Conservation (phyloP, 2,113 vertebrate species). For the Orthonyx spaldingii region DNA sequence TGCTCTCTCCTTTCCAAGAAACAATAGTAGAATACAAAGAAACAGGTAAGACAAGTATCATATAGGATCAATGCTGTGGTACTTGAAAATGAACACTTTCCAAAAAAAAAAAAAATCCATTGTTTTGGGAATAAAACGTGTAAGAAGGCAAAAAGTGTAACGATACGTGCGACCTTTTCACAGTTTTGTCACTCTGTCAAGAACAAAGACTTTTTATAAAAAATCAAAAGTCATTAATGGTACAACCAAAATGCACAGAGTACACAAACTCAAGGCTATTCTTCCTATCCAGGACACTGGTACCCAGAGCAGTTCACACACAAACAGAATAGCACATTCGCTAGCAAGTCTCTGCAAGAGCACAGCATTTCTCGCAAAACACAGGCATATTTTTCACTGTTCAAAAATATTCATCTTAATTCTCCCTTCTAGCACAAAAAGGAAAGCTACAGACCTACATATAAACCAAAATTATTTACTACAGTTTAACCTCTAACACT, state of each 20-base stretch:
- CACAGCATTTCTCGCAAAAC: not conserved
- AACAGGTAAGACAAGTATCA: not conserved
- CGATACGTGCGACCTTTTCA: fast-evolving
- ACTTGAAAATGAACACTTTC: not conserved
- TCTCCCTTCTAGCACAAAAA: not conserved
- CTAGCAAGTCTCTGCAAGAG: not conserved
- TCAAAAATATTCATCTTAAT: not conserved
- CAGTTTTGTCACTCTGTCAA: not conserved
- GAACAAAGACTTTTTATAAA: not conserved
- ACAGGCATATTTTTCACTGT: not conserved
- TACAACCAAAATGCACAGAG: not conserved
- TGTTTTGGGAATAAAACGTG: not conserved
- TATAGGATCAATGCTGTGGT: not conserved
- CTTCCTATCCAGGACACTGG: not conserved
- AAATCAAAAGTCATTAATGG: not conserved
- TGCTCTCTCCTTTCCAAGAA: not conserved
- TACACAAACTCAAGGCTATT: not conserved
- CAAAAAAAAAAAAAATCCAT: not conserved
- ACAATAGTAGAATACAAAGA: not conserved
- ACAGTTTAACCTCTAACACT: not conserved
- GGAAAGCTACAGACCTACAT: not conserved
- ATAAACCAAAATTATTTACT: not conserved
- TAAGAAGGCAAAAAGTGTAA: not conserved
- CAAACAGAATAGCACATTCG: not conserved
- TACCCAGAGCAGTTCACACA: not conserved